Conservation (phyloP, 2,797 vertebrate genomes). For the Falco peregrinus region DNA sequence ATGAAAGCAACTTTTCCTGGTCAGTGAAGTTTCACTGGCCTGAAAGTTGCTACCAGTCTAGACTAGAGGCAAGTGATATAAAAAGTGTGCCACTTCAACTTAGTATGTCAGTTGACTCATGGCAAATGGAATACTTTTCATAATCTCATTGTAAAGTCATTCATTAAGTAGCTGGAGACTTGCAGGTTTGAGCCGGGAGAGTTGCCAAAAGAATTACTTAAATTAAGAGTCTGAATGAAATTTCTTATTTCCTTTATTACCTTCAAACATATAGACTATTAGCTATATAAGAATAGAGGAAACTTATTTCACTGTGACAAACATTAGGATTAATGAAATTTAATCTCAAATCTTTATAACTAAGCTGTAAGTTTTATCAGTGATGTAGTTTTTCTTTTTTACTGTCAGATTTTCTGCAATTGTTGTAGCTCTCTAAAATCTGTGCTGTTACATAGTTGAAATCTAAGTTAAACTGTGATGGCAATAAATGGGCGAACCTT, state of each 20-base stretch:
- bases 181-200: background rate
- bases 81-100: background rate
- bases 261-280: background rate
- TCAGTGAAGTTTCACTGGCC: background rate
- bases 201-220: background rate
- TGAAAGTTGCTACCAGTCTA: background rate
- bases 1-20: background rate
- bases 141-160: background rate
- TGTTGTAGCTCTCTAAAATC: background rate
- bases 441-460: background rate
- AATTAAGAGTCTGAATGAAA: too few species aligned
- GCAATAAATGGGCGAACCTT: background rate
- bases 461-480: background rate
- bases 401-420: background rate
- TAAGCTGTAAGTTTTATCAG: background rate
- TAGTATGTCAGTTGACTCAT: background rate
- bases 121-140: background rate
- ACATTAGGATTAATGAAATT: background rate
- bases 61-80: background rate
- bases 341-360: background rate
- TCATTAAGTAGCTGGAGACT: background rate
- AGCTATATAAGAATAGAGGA: background rate
- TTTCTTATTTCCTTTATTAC: background rate
- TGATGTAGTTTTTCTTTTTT: background rate
- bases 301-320: background rate